phyloP scores from a whole-genome alignment of 2,113 vertebrate species.

The Megaleporinus macrocephalus region DNA sequence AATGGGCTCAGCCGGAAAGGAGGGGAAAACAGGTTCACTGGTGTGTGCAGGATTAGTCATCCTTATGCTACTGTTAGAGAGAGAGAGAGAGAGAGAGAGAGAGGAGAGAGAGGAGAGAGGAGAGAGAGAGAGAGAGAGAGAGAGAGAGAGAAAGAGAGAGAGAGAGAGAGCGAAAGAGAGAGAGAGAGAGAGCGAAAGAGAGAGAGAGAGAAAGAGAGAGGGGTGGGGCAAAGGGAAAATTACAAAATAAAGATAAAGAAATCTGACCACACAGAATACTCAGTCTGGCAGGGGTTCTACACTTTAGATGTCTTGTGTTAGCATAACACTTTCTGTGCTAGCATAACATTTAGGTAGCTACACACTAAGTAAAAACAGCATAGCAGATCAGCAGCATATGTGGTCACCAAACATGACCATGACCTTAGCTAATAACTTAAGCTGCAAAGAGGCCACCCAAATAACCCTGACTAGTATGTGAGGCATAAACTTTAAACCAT shows the following conservation, averaged over 20 bases:
- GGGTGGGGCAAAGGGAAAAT: too few species aligned
- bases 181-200: slow-evolving; percentile 25
- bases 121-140: not conserved
- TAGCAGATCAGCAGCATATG: too few species aligned
- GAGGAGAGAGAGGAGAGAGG: not conserved
- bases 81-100: slow-evolving; percentile 25
- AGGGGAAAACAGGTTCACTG: slow-evolving; percentile 72
- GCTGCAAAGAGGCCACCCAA: too few species aligned
- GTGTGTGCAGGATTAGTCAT: slow-evolving; percentile 71
- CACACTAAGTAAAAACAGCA: too few species aligned
- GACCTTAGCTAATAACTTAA: too few species aligned
- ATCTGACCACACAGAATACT: not conserved
- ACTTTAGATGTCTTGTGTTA: too few species aligned
- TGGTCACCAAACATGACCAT: too few species aligned
- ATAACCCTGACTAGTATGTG: too few species aligned
- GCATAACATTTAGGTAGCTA: too few species aligned
- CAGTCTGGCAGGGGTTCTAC: not conserved
- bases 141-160: not conserved
- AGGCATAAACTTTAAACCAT: too few species aligned
- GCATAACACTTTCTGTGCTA: too few species aligned
- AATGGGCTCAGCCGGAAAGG: slow-evolving; percentile 68
- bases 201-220: not conserved
- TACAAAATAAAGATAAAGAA: not conserved
- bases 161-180: not conserved
- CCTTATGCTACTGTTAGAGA: slow-evolving; percentile 74